These are phyloP conservation scores for Andrena bucephala DNA, from an alignment of 2,888 invertebrate genomes.

Conservation along the genomic window DNA sequence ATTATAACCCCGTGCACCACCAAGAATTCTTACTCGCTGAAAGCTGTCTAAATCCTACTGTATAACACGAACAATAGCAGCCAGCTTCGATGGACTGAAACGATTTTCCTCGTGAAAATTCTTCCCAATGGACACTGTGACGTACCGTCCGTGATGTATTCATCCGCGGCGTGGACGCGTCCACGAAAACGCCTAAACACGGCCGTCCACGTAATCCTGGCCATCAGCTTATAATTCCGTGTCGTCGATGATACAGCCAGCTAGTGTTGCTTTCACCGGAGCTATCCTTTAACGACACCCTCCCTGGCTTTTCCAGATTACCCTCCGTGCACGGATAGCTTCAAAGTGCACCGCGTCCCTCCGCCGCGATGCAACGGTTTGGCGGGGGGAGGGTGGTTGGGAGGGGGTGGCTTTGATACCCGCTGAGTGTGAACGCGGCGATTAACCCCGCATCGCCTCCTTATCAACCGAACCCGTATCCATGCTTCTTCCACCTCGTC, in stretches of 20 bases:
- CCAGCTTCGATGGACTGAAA: background rate
- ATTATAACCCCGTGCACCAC: no score
- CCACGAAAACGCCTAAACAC: constrained; percentile 53
- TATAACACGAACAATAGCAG: background rate
- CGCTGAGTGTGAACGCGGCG: constrained; percentile 78
- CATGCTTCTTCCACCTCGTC: constrained; percentile 65
- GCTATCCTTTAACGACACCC: constrained; percentile 60
- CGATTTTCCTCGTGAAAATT: background rate
- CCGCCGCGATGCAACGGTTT: constrained; percentile 35
- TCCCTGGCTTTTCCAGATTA: constrained; percentile 51
- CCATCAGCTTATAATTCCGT: constrained; percentile 55
- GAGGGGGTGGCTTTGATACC: constrained; percentile 73
- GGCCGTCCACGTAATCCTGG: constrained; percentile 45
- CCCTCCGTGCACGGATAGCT: constrained; percentile 51
- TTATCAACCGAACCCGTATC: constrained; percentile 70
- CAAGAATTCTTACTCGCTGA: no score
- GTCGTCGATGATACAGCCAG: constrained; percentile 47
- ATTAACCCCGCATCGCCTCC: constrained; percentile 79
- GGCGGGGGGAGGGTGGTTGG: background rate
- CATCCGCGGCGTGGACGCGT: constrained; percentile 4
- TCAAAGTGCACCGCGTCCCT: constrained; percentile 49
- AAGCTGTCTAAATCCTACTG: background rate
- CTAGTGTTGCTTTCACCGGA: constrained; percentile 51
- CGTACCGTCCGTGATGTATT: background rate
- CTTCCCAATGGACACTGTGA: background rate